Evolutionary conservation across 1,140 invertebrate genomes (phyloP).

Genomic region (Sarcophaga peregrina): DNA sequence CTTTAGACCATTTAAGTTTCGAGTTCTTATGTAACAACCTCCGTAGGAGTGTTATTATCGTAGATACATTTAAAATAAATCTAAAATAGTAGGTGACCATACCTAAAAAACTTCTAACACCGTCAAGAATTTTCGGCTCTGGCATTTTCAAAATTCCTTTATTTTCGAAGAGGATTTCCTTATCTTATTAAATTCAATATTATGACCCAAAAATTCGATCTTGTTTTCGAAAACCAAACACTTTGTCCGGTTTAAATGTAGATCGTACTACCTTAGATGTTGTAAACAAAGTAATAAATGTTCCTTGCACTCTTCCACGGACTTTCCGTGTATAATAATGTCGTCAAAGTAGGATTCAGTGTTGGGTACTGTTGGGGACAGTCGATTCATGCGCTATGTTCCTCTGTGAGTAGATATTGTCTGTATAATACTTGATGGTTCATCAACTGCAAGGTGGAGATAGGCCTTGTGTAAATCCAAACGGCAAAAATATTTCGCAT

Average conservation of each 20-base stretch:
- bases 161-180: constrained; percentile 47
- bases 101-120: too few relatives aligned
- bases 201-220: constrained; percentile 41
- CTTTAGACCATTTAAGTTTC: too few relatives aligned
- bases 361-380: constrained; percentile 46
- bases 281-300: constrained; percentile 3
- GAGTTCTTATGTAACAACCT: too few relatives aligned
- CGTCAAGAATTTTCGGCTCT: too few relatives aligned
- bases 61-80: too few relatives aligned
- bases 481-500: constrained; percentile 50
- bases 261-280: constrained; percentile 39
- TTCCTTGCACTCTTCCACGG: background rate
- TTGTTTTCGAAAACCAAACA: too few relatives aligned
- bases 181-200: constrained; percentile 33
- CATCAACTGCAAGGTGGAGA: constrained; percentile 60
- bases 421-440: constrained; percentile 54
- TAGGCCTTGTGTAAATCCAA: constrained; percentile 65
- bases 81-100: too few relatives aligned
- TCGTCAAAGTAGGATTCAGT: constrained; percentile 30
- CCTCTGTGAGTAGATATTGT: constrained; percentile 63
- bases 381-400: constrained; percentile 56
- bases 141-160: background rate
- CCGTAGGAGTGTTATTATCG: too few relatives aligned
- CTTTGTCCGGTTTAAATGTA: constrained; percentile 46
- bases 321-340: constrained; percentile 31